Conservation (phyloP, 2,888 invertebrate genomes). For the Lasioglossum vierecki region DNA sequence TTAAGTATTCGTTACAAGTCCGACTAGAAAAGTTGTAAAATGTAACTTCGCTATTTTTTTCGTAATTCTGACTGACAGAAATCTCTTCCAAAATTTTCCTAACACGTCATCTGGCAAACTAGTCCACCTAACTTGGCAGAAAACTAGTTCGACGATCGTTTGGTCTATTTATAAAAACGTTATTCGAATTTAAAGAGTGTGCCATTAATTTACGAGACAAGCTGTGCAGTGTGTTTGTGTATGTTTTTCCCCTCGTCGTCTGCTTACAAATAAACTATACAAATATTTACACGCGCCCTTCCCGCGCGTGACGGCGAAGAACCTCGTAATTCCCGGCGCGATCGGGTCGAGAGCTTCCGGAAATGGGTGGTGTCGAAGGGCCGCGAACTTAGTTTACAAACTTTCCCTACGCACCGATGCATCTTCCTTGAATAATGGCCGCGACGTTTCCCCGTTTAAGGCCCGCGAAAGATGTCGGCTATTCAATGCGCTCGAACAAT, state of each 20-base stretch:
- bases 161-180: too few species aligned
- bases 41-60: too few species aligned
- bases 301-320: constrained; percentile 34
- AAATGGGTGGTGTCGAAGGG: not conserved
- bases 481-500: not conserved
- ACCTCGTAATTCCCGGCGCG: constrained; percentile 15
- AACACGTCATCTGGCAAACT: too few species aligned
- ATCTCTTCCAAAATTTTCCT: too few species aligned
- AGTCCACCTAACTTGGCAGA: too few species aligned
- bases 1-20: too few species aligned
- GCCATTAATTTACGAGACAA: not conserved
- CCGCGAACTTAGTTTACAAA: constrained; percentile 32
- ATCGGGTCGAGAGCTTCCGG: not conserved
- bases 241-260: constrained; percentile 10
- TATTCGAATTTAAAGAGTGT: not conserved
- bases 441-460: constrained; percentile 38
- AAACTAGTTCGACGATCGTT: too few species aligned
- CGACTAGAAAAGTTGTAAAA: too few species aligned
- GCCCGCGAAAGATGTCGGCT: constrained; percentile 44
- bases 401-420: constrained; percentile 4
- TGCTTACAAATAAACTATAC: constrained; percentile 75
- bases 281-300: constrained; percentile 77
- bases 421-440: not conserved
- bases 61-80: too few species aligned
- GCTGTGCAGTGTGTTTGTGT: not conserved